These are phyloP conservation scores for Scyliorhinus canicula DNA, from an alignment of 2,797 vertebrate genomes.

Conservation along the genomic window DNA sequence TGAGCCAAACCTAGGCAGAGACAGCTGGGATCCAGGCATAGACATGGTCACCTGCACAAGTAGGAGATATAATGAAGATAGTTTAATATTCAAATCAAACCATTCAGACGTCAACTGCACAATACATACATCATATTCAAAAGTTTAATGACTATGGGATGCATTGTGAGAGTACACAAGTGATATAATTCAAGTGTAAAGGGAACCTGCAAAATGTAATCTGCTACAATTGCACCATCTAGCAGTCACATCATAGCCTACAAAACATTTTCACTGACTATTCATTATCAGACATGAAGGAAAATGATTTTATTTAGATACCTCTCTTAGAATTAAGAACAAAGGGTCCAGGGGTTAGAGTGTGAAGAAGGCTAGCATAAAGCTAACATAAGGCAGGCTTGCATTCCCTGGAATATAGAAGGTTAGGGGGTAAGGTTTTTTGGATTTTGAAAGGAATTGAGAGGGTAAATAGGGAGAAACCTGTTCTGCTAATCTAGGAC, in stretches of 20 bases:
- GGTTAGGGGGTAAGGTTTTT: background rate
- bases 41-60: constrained; percentile 84
- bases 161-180: background rate
- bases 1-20: constrained; percentile 79
- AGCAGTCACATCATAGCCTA: background rate
- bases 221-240: background rate
- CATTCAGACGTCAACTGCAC: background rate
- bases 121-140: background rate
- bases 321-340: background rate
- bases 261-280: background rate
- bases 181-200: background rate
- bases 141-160: background rate
- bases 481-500: background rate
- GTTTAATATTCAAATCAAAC: background rate
- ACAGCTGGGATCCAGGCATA: constrained; percentile 84
- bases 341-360: background rate
- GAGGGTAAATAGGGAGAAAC: background rate
- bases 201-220: background rate
- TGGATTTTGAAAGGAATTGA: background rate
- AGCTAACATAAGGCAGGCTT: background rate
- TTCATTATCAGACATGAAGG: background rate
- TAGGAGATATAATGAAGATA: background rate
- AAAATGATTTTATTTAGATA: background rate
- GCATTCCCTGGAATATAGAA: background rate
- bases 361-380: background rate